Conservation (phyloP, 2,797 vertebrate genomes). For the Chaetodon trifasciatus region DNA sequence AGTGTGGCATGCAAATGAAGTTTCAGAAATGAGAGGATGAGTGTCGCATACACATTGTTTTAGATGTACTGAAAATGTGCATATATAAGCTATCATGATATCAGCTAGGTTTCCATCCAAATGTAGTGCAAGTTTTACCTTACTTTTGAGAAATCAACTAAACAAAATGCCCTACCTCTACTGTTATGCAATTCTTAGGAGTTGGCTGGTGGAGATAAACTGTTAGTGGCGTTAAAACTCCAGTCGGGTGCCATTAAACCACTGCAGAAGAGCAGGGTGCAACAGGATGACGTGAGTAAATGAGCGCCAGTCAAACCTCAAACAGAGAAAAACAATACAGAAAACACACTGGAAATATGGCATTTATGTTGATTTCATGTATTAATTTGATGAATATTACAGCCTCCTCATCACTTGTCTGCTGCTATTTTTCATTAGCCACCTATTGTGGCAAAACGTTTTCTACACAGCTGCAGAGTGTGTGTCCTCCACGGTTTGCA, state of each 20-base stretch:
- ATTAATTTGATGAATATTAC: background rate
- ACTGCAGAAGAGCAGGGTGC: background rate
- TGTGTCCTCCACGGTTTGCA: background rate
- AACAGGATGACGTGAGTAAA: background rate
- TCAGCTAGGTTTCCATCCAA: too few species aligned
- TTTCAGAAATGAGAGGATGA: too few species aligned
- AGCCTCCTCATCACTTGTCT: too few species aligned
- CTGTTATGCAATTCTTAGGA: too few species aligned
- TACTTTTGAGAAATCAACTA: too few species aligned
- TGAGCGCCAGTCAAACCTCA: background rate
- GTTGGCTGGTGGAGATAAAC: background rate
- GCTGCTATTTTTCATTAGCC: background rate
- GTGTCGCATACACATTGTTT: too few species aligned
- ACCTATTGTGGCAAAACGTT: background rate
- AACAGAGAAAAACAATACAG: background rate
- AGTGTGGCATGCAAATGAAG: too few species aligned
- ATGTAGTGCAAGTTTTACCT: too few species aligned
- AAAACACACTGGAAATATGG: background rate
- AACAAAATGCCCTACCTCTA: too few species aligned
- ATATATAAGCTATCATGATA: too few species aligned
- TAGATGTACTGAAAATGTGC: too few species aligned
- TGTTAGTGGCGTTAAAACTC: background rate
- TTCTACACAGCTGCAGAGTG: background rate
- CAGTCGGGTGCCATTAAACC: background rate
- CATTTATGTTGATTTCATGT: background rate